phyloP scores from a whole-genome alignment of 2,797 vertebrate genomes.

The Gambusia yucatana region DNA sequence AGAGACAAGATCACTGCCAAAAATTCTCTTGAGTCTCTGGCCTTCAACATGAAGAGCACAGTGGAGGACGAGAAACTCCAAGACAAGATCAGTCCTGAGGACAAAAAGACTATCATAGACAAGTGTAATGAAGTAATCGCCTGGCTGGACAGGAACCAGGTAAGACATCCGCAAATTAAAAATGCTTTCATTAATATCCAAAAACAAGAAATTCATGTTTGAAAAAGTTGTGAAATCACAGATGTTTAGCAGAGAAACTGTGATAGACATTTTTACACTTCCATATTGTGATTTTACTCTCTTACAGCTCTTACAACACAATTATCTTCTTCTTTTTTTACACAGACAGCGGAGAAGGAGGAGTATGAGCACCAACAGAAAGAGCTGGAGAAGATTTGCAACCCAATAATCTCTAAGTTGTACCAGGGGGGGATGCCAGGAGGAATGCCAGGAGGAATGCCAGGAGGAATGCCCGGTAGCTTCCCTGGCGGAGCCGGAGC shows the following conservation, averaged over 20 bases:
- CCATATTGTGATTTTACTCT: background rate
- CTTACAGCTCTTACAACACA: background rate
- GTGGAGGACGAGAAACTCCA: conserved; percentile 85
- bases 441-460: conserved; percentile 65
- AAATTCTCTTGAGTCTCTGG: conserved; percentile 83
- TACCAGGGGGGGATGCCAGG: conserved; percentile 78
- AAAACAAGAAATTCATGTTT: background rate
- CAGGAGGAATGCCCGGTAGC: conserved; percentile 74
- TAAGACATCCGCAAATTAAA: conserved; percentile 39
- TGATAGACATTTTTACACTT: background rate
- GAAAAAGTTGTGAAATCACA: conserved; percentile 15
- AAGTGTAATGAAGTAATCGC: conserved; percentile 85
- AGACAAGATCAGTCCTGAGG: conserved; percentile 84
- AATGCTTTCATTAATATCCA: background rate
- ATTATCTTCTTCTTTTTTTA: conserved; percentile 17
- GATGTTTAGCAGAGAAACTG: background rate
- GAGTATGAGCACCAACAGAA: conserved; percentile 87
- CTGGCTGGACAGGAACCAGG: conserved; percentile 87
- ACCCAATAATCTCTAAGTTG: conserved; percentile 83
- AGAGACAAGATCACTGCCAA: conserved; percentile 84
- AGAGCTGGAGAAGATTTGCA: conserved; percentile 86
- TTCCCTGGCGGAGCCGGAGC: conserved; percentile 79
- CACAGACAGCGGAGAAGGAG: conserved; percentile 83
- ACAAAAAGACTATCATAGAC: conserved; percentile 83
- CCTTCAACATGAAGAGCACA: conserved; percentile 87